Conservation (phyloP, 2,797 vertebrate species). For the Alosa sapidissima region DNA sequence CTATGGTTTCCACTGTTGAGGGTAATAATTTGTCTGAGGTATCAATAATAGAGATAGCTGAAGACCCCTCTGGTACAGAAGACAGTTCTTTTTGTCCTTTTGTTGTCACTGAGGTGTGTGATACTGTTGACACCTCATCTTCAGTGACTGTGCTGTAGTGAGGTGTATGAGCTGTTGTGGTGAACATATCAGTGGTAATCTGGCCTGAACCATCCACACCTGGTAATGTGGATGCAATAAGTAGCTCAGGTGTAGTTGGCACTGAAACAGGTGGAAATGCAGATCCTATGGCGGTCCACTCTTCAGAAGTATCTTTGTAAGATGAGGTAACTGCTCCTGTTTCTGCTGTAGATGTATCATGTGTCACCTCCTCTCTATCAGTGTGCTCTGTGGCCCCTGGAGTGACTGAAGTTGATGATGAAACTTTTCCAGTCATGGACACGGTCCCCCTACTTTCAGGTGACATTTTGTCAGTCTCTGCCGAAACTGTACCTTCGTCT, state of each 20-base stretch:
- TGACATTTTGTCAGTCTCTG: too few relatives aligned
- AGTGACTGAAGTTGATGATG: slow-evolving; percentile 20
- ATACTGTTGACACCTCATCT: not conserved
- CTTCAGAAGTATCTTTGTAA: not conserved
- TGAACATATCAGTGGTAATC: slow-evolving; percentile 3
- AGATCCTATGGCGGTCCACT: not conserved
- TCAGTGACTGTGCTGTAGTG: not conserved
- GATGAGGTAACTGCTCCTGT: not conserved
- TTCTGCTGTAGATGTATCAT: slow-evolving; percentile 17
- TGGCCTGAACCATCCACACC: slow-evolving; percentile 42
- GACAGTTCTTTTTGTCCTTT: not conserved
- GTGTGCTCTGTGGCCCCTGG: slow-evolving; percentile 23
- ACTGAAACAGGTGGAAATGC: not conserved
- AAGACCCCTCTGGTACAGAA: not conserved
- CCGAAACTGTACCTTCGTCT: too few relatives aligned
- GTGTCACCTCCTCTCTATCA: too few relatives aligned
- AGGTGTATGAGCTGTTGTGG: not conserved
- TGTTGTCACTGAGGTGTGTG: not conserved
- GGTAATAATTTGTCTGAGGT: slow-evolving; percentile 11
- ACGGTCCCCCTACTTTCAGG: too few relatives aligned
- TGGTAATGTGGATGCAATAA: not conserved
- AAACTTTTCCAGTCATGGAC: not conserved
- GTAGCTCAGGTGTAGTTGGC: not conserved
- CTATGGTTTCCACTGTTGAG: slow-evolving; percentile 1
- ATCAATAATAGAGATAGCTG: slow-evolving; percentile 8